These are phyloP conservation scores for Agriopis aurantiaria DNA, from an alignment of 2,888 invertebrate species.

Conservation along the genomic window DNA sequence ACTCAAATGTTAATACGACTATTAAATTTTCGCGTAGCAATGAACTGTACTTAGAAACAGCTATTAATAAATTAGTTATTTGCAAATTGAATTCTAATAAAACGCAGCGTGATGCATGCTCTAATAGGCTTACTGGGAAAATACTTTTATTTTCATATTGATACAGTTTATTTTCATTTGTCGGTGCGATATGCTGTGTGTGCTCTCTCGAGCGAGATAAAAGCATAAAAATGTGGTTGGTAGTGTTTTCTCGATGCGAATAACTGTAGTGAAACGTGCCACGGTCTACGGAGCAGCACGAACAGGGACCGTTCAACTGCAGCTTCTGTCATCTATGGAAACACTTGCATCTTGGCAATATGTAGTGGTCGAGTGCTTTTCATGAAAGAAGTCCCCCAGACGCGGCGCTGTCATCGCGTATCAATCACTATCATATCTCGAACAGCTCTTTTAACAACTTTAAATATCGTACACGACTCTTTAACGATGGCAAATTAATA, in stretches of 20 bases:
- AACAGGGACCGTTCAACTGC: conserved; percentile 53
- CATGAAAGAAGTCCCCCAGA: too few species aligned
- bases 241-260: conserved; percentile 77
- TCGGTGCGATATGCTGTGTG: conserved; percentile 51
- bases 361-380: neutral
- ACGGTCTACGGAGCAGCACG: conserved; percentile 73
- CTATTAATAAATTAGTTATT: conserved; percentile 44
- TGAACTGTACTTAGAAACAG: conserved; percentile 8
- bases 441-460: too few species aligned
- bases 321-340: conserved; percentile 36
- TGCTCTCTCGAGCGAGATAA: conserved; percentile 75
- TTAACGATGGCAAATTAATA: too few species aligned
- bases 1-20: neutral
- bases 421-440: too few species aligned
- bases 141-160: conserved; percentile 73
- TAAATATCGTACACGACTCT: too few species aligned
- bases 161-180: conserved; percentile 62
- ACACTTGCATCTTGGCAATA: neutral
- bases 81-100: conserved; percentile 47
- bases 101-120: conserved; percentile 41
- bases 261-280: conserved; percentile 83
- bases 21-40: too few species aligned
- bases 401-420: neutral
- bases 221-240: conserved; percentile 77
- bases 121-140: conserved; percentile 48